These are phyloP conservation scores for Cyclopterus lumpus DNA, from an alignment of 2,797 vertebrate genomes.

Conservation along the genomic window DNA sequence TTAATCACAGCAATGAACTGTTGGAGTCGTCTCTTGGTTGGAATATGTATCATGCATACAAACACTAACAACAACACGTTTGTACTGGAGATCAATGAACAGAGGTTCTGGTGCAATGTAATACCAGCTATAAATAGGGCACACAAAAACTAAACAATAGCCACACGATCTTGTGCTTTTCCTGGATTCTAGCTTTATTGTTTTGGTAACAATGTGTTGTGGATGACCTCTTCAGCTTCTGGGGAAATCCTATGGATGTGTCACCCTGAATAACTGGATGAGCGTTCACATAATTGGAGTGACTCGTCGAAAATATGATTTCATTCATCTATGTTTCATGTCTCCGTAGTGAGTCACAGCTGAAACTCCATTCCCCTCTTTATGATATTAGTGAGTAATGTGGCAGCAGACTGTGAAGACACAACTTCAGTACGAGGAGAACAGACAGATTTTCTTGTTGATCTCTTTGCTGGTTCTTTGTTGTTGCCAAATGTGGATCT, in stretches of 20 bases:
- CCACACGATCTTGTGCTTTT: not conserved
- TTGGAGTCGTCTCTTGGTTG: not conserved
- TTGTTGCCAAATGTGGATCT: slow-evolving; percentile 72
- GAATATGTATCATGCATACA: not conserved
- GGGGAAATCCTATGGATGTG: slow-evolving; percentile 66
- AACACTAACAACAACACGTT: not conserved
- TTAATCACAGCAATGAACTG: not conserved
- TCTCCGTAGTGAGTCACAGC: slow-evolving; percentile 61
- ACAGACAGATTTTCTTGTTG: slow-evolving; percentile 52
- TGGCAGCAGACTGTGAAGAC: slow-evolving; percentile 33
- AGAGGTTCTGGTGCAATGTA: not conserved
- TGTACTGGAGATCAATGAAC: not conserved
- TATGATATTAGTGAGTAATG: slow-evolving; percentile 64
- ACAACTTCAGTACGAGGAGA: slow-evolving; percentile 39
- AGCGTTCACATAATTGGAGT: slow-evolving; percentile 40
- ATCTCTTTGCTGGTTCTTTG: slow-evolving; percentile 64
- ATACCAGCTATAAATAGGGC: not conserved
- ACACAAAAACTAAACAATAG: not conserved
- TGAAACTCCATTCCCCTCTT: slow-evolving; percentile 26
- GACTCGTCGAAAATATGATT: slow-evolving; percentile 73
- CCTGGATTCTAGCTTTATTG: slow-evolving; percentile 1
- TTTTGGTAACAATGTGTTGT: not conserved
- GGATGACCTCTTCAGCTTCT: slow-evolving; percentile 62
- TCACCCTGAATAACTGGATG: slow-evolving; percentile 54
- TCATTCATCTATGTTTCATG: slow-evolving; percentile 54